Evolutionary conservation across 2,113 vertebrate genomes (phyloP), one percentile per base, ranked within the genome.

Genomic region (Mormyrus lacerda): DNA sequence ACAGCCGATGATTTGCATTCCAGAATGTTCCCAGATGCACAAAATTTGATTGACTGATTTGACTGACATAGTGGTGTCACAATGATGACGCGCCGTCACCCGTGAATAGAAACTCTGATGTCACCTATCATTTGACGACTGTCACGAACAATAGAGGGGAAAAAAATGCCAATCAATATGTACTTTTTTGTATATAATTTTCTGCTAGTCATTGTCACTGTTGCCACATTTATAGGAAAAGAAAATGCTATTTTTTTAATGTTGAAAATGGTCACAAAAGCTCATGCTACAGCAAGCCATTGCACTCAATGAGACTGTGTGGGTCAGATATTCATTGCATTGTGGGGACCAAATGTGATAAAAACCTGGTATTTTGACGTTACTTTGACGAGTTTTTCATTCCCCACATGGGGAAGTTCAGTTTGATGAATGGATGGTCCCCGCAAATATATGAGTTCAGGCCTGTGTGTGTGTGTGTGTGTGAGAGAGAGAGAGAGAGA

Each of bases 31-130:
- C 61, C 89, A 73, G 85, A 87, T 17, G 61, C 85, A 91, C 90
- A 91, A 90, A 91, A 88, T 61, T 87, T 86, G 87, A 91, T 79
- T 85, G 61, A 35, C 15, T n/a, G n/a, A 51, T 84, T 73, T 92
- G 91, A 93, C 82, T 91, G 91, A 90, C 91, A 88, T 89, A 85
- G 55, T 90, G 55, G 55, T 42, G 90, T 47, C 88, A 92, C 91
- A 91, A 92, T 73, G 76, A 89, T 89, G 90, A 92, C 91, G 90
- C 84, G 82, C 90, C 89, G 87, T 89, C 89, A 88, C 69, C 61
- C 48, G 21, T 91, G 92, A 91, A 91, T 90, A 91, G 89, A 35
- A 89, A 87, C 83, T 45, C 88, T 85, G 90, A 58, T 82, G 24
- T 69, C 61, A 82, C 90, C 90, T 85, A 47, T 45, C 82, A 84